A percentile compares a stretch with the other conserved stretches of the same genome.
These are phyloP conservation scores for Odontamblyopus lacepedii DNA, from an alignment of 2,797 vertebrate genomes.

Conservation along the genomic window DNA sequence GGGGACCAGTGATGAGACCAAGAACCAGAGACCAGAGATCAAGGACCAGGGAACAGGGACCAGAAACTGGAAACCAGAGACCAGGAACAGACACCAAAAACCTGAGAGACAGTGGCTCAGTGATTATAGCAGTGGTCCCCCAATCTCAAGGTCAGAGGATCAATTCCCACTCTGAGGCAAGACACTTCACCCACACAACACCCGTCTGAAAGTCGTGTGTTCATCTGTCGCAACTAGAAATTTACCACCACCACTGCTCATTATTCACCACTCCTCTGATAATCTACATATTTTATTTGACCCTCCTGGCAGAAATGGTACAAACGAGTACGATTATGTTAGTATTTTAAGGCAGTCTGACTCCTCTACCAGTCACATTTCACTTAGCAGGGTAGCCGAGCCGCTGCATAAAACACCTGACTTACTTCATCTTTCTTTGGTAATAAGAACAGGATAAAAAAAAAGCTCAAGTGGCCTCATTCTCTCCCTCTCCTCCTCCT, in stretches of 20 bases:
- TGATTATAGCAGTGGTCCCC: too few species aligned
- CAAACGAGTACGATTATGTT: background rate
- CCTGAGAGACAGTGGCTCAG: too few species aligned
- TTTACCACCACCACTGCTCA: too few species aligned
- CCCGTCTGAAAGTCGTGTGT: too few species aligned
- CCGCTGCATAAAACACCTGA: background rate
- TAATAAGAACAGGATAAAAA: conserved; percentile 5
- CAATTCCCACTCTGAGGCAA: too few species aligned
- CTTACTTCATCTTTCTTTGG: background rate
- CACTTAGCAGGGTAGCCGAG: background rate
- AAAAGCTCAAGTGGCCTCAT: conserved; percentile 5
- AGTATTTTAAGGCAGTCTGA: background rate
- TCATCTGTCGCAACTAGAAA: too few species aligned
- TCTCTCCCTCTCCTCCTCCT: conserved; percentile 13
- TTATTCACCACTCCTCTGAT: too few species aligned
- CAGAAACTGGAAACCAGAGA: conserved; percentile 45
- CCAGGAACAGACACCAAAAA: background rate
- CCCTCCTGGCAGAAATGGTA: background rate
- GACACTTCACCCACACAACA: too few species aligned
- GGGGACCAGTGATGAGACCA: too few species aligned
- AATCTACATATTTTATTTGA: too few species aligned
- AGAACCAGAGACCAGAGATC: too few species aligned
- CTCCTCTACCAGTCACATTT: background rate
- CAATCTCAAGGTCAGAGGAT: too few species aligned
- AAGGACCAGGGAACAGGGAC: conserved; percentile 43